Percentiles rank a stretch among this genome's conserved stretches.
These are phyloP conservation scores for Trichacis sp. DNA, from an alignment of 2,888 invertebrate genomes.

Conservation along the genomic window DNA sequence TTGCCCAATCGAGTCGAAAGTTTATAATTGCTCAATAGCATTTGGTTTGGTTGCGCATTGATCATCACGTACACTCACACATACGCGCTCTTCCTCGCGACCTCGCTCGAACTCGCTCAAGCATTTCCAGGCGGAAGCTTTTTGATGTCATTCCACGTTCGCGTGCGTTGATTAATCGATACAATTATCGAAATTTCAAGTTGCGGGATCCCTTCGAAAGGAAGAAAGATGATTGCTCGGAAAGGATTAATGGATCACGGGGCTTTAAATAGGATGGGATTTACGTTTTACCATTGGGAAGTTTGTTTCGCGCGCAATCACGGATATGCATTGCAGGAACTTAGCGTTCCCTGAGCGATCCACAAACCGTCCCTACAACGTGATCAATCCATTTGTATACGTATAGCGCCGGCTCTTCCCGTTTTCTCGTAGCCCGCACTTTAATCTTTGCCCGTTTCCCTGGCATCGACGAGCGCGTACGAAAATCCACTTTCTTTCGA, in stretches of 20 bases:
- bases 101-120: no score
- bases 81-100: no score
- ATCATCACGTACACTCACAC: no score
- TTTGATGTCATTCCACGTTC: no score
- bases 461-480: no score
- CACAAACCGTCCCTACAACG: slow-evolving; percentile 15
- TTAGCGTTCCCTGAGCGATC: slow-evolving; percentile 1
- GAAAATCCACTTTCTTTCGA: slow-evolving; percentile 10
- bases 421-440: slow-evolving; percentile 12
- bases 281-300: slow-evolving; percentile 21
- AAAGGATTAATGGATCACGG: slow-evolving; percentile 8
- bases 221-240: not conserved
- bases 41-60: no score
- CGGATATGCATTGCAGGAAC: not conserved
- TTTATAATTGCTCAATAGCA: no score
- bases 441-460: slow-evolving; percentile 5
- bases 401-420: not conserved
- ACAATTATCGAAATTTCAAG: no score
- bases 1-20: no score
- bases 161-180: no score
- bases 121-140: no score
- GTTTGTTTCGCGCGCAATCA: slow-evolving; percentile 4
- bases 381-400: slow-evolving; percentile 31
- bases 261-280: slow-evolving; percentile 6
- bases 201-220: not conserved